Conservation (phyloP, 2,113 vertebrate genomes). For the Carassius gibelio region DNA sequence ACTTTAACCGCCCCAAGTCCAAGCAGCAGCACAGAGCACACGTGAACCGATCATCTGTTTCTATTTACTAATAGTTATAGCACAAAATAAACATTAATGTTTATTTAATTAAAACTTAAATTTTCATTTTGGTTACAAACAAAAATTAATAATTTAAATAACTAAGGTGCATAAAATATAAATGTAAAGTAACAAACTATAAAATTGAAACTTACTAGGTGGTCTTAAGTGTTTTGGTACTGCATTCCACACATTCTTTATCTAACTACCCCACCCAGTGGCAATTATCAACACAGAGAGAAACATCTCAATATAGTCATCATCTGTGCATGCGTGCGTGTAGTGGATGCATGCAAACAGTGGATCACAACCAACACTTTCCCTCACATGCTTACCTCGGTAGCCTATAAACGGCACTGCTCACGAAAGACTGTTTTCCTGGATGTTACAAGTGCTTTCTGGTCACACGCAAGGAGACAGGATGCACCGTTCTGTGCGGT, state of each 20-base stretch:
- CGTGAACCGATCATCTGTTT: no score
- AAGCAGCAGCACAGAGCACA: no score
- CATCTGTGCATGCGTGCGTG: slow-evolving; percentile 27
- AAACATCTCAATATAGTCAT: slow-evolving; percentile 7
- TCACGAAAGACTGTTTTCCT: slow-evolving; percentile 35
- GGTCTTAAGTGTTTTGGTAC: slow-evolving; percentile 42
- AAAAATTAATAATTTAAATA: no score
- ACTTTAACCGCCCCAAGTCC: no score
- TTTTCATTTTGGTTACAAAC: no score
- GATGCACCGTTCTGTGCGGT: not conserved
- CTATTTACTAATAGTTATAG: not conserved
- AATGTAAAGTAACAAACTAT: not conserved
- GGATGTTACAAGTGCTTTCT: slow-evolving; percentile 4
- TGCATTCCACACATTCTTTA: slow-evolving; percentile 44
- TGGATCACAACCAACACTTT: slow-evolving; percentile 28
- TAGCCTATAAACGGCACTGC: slow-evolving; percentile 22
- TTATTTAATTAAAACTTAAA: no score
- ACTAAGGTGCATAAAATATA: not conserved
- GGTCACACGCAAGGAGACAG: slow-evolving; percentile 36
- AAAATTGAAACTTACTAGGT: not conserved
- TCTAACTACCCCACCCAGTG: slow-evolving; percentile 26
- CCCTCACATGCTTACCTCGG: not conserved
- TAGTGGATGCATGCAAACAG: slow-evolving; percentile 3
- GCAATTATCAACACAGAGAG: slow-evolving; percentile 41
- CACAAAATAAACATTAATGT: not conserved